These are phyloP conservation scores for Ylistrum balloti DNA, from an alignment of 1,140 invertebrate species.

Conservation along the genomic window DNA sequence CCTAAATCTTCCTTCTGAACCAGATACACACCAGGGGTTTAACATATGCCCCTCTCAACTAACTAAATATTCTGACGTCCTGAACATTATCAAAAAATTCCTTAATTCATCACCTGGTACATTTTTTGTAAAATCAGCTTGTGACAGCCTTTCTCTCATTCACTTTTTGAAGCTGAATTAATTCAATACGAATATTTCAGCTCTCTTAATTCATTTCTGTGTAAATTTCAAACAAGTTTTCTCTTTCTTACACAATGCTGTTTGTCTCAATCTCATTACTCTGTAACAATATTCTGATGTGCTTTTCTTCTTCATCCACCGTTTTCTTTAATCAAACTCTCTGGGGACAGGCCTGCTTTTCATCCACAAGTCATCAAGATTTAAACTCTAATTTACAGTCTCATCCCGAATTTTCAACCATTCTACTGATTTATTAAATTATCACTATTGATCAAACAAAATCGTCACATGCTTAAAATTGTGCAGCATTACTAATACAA, in stretches of 20 bases:
- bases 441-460: background rate
- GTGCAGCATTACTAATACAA: background rate
- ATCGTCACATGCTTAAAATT: background rate
- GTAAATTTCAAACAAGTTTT: background rate
- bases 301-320: background rate
- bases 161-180: conserved; percentile 34
- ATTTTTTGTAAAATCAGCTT: too few species aligned
- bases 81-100: too few species aligned
- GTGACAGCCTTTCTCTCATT: too few species aligned
- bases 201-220: background rate
- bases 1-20: too few species aligned
- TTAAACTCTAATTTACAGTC: conserved; percentile 1
- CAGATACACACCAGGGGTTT: too few species aligned
- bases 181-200: background rate
- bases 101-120: too few species aligned
- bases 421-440: conserved; percentile 5
- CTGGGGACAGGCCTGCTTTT: background rate
- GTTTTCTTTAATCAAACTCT: background rate
- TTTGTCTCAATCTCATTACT: too few species aligned
- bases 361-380: conserved; percentile 16
- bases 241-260: too few species aligned
- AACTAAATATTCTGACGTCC: too few species aligned
- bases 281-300: background rate
- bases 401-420: background rate
- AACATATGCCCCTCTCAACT: too few species aligned